These are phyloP conservation scores for Lichenostomus cassidix DNA, from an alignment of 2,113 vertebrate species.

Conservation along the genomic window DNA sequence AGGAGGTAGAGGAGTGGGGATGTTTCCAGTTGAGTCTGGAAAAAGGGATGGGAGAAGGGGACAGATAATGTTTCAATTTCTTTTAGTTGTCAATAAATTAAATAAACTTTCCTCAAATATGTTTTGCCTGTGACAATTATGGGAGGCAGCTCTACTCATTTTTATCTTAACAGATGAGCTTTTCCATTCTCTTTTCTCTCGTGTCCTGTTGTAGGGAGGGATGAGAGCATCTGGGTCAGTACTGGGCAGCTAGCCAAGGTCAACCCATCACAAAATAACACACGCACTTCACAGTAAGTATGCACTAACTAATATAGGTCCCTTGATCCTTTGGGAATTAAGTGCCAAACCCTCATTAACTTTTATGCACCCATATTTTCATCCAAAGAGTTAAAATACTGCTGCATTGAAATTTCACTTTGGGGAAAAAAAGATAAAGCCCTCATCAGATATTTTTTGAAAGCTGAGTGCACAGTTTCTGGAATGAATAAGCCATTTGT, in stretches of 20 bases:
- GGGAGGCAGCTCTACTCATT: not conserved
- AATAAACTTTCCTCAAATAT: not conserved
- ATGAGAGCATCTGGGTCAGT: not conserved
- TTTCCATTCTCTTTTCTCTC: not conserved
- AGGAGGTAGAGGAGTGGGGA: not conserved
- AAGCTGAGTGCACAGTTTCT: not conserved
- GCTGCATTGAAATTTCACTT: not conserved
- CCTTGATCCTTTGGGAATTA: not conserved
- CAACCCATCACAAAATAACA: not conserved
- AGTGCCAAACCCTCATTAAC: not conserved
- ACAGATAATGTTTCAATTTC: not conserved
- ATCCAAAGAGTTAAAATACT: not conserved
- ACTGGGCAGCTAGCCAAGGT: not conserved
- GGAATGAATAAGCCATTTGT: not conserved
- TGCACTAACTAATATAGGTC: not conserved
- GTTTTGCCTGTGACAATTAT: not conserved
- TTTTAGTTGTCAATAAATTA: not conserved
- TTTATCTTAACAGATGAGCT: not conserved
- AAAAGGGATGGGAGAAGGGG: fast-evolving
- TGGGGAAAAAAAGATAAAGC: not conserved
- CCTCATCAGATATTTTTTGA: not conserved
- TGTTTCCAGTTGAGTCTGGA: not conserved
- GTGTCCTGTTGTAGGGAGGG: not conserved
- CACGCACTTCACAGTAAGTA: not conserved
- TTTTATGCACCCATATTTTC: not conserved